Evolutionary conservation across 1,140 invertebrate species (phyloP).

Genomic region (Plodia interpunctella): DNA sequence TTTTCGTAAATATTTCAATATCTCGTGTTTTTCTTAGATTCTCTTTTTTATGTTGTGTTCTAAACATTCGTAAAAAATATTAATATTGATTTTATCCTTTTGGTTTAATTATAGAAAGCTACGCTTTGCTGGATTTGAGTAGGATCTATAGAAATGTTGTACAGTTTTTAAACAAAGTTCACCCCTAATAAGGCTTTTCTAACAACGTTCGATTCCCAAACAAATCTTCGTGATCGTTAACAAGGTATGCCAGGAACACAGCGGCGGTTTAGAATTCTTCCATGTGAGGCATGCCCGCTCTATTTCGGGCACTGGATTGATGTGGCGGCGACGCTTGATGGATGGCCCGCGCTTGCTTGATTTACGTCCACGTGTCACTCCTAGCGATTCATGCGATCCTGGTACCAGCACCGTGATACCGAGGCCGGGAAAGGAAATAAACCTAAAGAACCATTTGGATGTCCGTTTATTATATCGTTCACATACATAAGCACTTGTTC

Average conservation of each 20-base stretch:
- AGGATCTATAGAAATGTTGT: too few species aligned
- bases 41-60: too few species aligned
- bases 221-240: conserved; percentile 9
- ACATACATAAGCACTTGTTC: too few species aligned
- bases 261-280: conserved; percentile 4
- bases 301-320: conserved; percentile 65
- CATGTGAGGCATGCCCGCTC: conserved; percentile 32
- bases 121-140: too few species aligned
- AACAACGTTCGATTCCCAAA: neutral
- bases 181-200: neutral
- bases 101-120: too few species aligned
- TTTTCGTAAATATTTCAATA: too few species aligned
- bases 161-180: too few species aligned
- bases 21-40: too few species aligned
- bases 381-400: conserved; percentile 49
- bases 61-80: too few species aligned
- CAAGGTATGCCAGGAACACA: conserved; percentile 5
- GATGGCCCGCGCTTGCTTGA: conserved; percentile 52
- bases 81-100: too few species aligned
- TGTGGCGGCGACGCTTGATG: conserved; percentile 56
- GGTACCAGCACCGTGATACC: conserved; percentile 31
- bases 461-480: too few species aligned
- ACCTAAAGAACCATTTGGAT: conserved; percentile 11
- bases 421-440: conserved; percentile 25
- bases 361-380: conserved; percentile 55